phyloP scores from a whole-genome alignment of 2,888 invertebrate genomes.

The Andrena haemorrhoa region DNA sequence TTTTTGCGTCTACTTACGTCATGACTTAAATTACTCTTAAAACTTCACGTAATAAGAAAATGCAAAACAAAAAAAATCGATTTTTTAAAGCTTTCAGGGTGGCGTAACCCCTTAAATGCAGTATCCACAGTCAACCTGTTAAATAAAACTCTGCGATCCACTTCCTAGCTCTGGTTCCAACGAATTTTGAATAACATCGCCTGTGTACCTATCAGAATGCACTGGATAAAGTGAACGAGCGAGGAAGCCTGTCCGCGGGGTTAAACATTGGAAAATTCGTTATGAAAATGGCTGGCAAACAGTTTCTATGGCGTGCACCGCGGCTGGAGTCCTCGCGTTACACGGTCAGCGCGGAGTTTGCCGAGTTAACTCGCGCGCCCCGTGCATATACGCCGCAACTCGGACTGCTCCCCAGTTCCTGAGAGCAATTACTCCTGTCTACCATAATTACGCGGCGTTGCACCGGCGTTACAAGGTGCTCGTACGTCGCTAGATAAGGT shows the following conservation, averaged over 20 bases:
- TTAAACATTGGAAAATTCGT: constrained; percentile 40
- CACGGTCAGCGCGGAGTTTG: constrained; percentile 52
- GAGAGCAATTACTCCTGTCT: constrained; percentile 72
- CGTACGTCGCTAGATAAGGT: constrained; percentile 66
- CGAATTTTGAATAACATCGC: neutral
- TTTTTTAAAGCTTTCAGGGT: no score
- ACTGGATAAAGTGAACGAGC: neutral
- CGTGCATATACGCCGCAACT: constrained; percentile 63
- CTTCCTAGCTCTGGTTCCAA: neutral
- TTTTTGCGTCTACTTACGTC: no score
- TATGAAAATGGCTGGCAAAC: constrained; percentile 44
- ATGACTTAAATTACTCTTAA: no score
- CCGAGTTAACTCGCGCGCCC: constrained; percentile 47
- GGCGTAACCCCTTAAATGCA: no score
- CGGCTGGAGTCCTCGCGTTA: constrained; percentile 28
- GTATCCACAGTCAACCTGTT: no score
- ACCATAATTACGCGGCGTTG: constrained; percentile 68
- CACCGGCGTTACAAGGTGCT: constrained; percentile 53
- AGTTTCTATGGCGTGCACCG: constrained; percentile 10
- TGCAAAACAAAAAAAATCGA: no score
- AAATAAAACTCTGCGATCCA: neutral
- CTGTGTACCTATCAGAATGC: no score
- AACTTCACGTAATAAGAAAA: no score
- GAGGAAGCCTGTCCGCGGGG: neutral
- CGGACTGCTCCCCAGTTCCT: constrained; percentile 67